Evolutionary conservation across 2,113 vertebrate species (phyloP).

Genomic region (pig (Sus scrofa)): T2T-Sscrofa CM000813.6:155952501-155953000

Average conservation of each 20-base stretch:
- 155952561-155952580: slow-evolving; percentile 55
- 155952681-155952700: neutral
- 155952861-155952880: neutral
- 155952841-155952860: neutral
- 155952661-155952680: neutral
- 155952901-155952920: slow-evolving; percentile 7
- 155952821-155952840: slow-evolving; percentile 9
- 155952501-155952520: slow-evolving; percentile 62
- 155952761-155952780: neutral
- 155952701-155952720: neutral
- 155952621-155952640: neutral
- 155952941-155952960: neutral
- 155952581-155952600: slow-evolving; percentile 40
- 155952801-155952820: slow-evolving; percentile 15
- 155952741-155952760: neutral
- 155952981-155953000: neutral
- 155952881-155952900: neutral
- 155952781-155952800: neutral
- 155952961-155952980: neutral
- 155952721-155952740: slow-evolving; percentile 12
- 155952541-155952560: slow-evolving; percentile 68
- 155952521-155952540: slow-evolving; percentile 73
- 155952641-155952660: slow-evolving; percentile 33
- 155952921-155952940: neutral
- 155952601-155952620: slow-evolving; percentile 11